Conservation (phyloP, 1,140 invertebrate genomes). For the Drosophila insularis region DNA sequence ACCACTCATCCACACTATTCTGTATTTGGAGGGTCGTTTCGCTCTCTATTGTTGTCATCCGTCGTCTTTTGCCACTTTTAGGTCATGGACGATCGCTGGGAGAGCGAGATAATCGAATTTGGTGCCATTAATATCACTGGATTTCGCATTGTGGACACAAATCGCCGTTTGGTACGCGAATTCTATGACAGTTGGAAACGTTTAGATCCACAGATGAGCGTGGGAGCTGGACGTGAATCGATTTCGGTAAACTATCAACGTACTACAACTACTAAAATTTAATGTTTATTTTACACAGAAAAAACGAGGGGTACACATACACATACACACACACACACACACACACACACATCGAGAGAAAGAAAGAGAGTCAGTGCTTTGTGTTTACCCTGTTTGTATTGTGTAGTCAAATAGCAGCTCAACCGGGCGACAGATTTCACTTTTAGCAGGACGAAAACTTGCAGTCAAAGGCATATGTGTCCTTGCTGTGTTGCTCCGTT, state of each 20-base stretch:
- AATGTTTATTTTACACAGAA: conserved; percentile 53
- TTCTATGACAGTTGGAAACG: conserved; percentile 92
- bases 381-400: conserved; percentile 52
- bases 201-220: conserved; percentile 86
- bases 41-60: too few relatives aligned
- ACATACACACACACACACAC: conserved; percentile 1
- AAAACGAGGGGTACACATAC: not conserved
- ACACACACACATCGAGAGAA: not conserved
- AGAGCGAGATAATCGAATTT: conserved; percentile 93
- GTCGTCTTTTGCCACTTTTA: conserved; percentile 70
- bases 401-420: conserved; percentile 60
- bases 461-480: conserved; percentile 76
- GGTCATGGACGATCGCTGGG: conserved; percentile 97
- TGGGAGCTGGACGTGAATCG: conserved; percentile 88
- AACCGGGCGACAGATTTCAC: conserved; percentile 74
- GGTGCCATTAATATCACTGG: conserved; percentile 98
- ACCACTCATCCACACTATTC: too few relatives aligned
- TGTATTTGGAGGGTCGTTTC: too few relatives aligned
- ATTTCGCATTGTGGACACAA: conserved; percentile 94
- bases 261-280: conserved; percentile 66
- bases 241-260: conserved; percentile 88
- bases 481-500: conserved; percentile 53
- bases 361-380: conserved; percentile 53
- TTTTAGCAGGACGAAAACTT: conserved; percentile 61
- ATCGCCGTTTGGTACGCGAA: conserved; percentile 89